Base-by-base conservation (phyloP, 2,888 invertebrate genomes). In the Epirrhoe tristata region DNA sequence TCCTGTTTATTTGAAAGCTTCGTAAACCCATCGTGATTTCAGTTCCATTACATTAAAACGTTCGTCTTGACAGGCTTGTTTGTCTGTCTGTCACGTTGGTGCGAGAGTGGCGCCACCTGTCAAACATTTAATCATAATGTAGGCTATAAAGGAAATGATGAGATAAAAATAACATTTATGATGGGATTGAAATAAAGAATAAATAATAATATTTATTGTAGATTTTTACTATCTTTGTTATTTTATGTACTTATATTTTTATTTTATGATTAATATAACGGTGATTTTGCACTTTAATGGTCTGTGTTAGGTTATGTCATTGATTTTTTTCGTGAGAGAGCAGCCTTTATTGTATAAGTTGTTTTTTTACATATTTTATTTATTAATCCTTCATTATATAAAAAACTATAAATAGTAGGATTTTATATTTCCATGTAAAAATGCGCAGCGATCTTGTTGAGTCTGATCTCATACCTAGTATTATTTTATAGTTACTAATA, bases 21-120 rank as follows among this genome's bases (percentile, higher is more conserved):
- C 50, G 59, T 62, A 53, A 55, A 58, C 54, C 39, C 73, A 69
- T 65, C 69, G 55, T 70, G 71, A 70, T 69, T 69, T 74, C 74
- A 70, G 75, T 76, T 80, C 83, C 81, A 82, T 82, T 83, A 81
- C 73, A 80, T 81, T 76, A 77, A 78, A 77, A 77, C 76, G 79
- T 78, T 70, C 69, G 59, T 71, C 75, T 61, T 77, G 80, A 79
- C 74, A 61, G 76, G 80, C 80, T 77, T 75, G 81, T 80, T 78
- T 76, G 81, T 81, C 78, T 74, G 76, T 78, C 75, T 76, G 75
- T 73, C 74, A 70, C 69, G 67, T 71, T 65, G 67, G 69, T 64
- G 67, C 67, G 69, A 65, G 77, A 75, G 67, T 70, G 75, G 76
- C 74, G 77, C 77, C 77, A 76, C 68, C 77, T 77, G 80, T 66